These are phyloP conservation scores for Anagyrus pseudococci DNA, from an alignment of 2,888 invertebrate genomes.

Conservation along the genomic window DNA sequence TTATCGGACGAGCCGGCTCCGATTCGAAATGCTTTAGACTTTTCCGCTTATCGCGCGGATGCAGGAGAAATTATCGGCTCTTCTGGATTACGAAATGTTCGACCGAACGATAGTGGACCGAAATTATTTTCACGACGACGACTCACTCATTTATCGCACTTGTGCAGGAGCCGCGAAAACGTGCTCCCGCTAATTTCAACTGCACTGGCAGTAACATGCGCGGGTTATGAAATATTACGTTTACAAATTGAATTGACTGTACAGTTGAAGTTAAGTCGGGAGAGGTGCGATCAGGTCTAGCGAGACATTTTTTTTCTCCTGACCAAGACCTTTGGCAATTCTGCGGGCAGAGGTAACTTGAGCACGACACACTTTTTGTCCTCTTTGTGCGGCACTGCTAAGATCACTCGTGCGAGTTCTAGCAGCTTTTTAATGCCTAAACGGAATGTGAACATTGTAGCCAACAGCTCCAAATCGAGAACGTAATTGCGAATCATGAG, in stretches of 20 bases:
- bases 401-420: constrained; percentile 50
- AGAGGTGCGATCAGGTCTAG: no score
- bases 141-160: no score
- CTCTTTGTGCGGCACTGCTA: constrained; percentile 47
- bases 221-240: background rate
- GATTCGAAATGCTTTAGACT: no score
- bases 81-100: no score
- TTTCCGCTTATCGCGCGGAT: no score
- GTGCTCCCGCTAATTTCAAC: no score
- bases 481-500: constrained; percentile 49
- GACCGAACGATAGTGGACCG: no score
- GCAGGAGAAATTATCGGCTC: no score
- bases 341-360: constrained; percentile 53
- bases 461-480: constrained; percentile 52
- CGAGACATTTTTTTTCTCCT: constrained; percentile 29
- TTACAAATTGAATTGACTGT: background rate
- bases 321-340: constrained; percentile 22
- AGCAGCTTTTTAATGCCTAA: constrained; percentile 49
- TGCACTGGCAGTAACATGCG: background rate
- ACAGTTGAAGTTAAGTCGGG: no score
- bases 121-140: no score
- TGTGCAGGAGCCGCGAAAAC: no score
- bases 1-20: background rate
- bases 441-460: constrained; percentile 44
- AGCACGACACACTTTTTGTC: constrained; percentile 49